Base-by-base conservation (phyloP, 1,140 invertebrate species). In the Copidosoma floridanum region DNA sequence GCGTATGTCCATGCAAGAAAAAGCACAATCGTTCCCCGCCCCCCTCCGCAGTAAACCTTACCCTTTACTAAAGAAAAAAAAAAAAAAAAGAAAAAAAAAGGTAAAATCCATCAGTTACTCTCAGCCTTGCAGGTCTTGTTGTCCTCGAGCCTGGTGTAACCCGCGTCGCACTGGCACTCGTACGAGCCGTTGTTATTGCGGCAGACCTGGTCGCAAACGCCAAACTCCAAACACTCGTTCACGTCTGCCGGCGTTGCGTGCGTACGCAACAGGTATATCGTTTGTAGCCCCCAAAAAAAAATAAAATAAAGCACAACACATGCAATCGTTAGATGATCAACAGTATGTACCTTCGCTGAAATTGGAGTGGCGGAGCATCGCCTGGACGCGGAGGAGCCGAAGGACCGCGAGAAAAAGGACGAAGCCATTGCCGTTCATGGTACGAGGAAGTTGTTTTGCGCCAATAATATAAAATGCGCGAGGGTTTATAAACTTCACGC, bases 191-290 rank as follows among this genome's bases (percentile, higher is more conserved):
- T 78, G 0, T 76, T 84, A 71, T 98, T 96, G 18, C 82, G 74
- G 69, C 96, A 99, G 47, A 76, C 73, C 72, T 99, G 96, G 55
- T 91, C 90, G 67, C 96, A 99, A 0, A 84, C 78, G 8, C 89
- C 88, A 43, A 85, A 87, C 8, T 73, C 79, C 55, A 87, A 82
- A 73, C 94, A 96, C 76, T 96, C 94, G 74, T 96, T 82, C 16
- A 94, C 85, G 72, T 96, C 92, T 81, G 65, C 35, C 55, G 56
- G 41, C 3, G 65, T 64, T n/a, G n/a, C n/a, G n/a, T n/a, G n/a
- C n/a, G n/a, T n/a, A n/a, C n/a, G 48, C 72, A 74, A 1, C 40
- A 37, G 14, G 7, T 37, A 37, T 8, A 37, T 37, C 14, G 14
- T 37, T n/a, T n/a, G n/a, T n/a, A n/a, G n/a, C n/a, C n/a, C n/a